A percentile compares a stretch with the other conserved stretches of the same genome.
These are phyloP conservation scores for Corynorhinus townsendii DNA, from an alignment of 2,113 vertebrate genomes.

Conservation along the genomic window DNA sequence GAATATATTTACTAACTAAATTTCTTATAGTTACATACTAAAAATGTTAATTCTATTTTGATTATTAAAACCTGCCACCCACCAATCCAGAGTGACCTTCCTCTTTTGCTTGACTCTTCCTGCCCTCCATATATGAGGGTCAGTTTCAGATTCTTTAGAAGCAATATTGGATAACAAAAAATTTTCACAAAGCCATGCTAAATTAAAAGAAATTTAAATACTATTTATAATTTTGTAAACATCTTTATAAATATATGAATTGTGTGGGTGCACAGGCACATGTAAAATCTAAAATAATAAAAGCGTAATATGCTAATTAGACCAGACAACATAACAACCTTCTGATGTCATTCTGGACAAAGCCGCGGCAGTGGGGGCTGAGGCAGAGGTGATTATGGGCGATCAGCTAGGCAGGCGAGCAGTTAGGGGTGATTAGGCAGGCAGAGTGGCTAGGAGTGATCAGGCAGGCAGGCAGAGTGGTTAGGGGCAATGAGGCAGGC, in stretches of 20 bases:
- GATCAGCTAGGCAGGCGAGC: too few relatives aligned
- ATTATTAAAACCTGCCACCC: neutral
- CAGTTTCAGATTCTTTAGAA: neutral
- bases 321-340: too few relatives aligned
- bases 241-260: neutral
- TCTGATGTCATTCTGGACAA: too few relatives aligned
- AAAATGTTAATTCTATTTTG: neutral
- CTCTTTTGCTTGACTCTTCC: neutral
- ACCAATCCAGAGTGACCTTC: neutral
- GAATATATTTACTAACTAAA: neutral
- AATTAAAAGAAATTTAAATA: neutral
- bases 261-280: neutral
- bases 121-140: neutral
- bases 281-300: neutral
- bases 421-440: too few relatives aligned
- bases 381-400: too few relatives aligned
- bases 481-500: too few relatives aligned
- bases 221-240: neutral
- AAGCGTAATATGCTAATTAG: too few relatives aligned
- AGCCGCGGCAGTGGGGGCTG: fast-evolving
- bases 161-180: neutral
- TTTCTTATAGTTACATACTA: neutral
- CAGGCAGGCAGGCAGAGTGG: too few relatives aligned
- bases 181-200: neutral
- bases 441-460: too few relatives aligned